Evolutionary conservation across 2,797 vertebrate genomes (phyloP).

Genomic region (Oophaga sylvatica): DNA sequence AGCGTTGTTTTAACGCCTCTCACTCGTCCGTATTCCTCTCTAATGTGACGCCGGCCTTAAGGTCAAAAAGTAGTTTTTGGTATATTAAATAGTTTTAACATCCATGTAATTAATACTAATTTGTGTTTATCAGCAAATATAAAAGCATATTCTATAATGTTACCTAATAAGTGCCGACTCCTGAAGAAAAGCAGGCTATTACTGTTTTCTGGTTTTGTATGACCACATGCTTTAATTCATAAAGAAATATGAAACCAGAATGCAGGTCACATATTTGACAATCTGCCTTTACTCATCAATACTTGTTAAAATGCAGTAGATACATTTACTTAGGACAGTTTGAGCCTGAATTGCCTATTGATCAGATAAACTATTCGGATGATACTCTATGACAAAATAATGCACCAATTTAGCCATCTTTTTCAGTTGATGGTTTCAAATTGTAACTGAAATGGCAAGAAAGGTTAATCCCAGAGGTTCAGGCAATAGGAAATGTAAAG

Average conservation of each 20-base stretch:
- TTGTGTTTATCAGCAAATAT: neutral
- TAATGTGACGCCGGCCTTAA: too few relatives aligned
- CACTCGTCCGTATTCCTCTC: too few relatives aligned
- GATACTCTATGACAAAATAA: slow-evolving; percentile 87
- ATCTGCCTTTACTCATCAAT: slow-evolving; percentile 74
- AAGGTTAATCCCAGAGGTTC: slow-evolving; percentile 73
- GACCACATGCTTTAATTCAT: neutral
- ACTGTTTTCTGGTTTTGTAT: neutral
- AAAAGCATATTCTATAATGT: neutral
- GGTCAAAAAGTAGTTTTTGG: too few relatives aligned
- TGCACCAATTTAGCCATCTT: slow-evolving; percentile 72
- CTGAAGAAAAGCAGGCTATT: neutral
- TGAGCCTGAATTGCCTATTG: slow-evolving; percentile 83
- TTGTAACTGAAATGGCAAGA: slow-evolving; percentile 75
- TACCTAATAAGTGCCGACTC: neutral
- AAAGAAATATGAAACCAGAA: slow-evolving; percentile 69
- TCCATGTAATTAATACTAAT: neutral
- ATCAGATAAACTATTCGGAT: slow-evolving; percentile 85
- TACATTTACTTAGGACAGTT: slow-evolving; percentile 85
- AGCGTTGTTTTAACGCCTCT: too few relatives aligned
- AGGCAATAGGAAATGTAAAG: slow-evolving; percentile 72
- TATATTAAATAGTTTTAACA: too few relatives aligned
- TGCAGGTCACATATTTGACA: slow-evolving; percentile 66
- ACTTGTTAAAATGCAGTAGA: slow-evolving; percentile 75
- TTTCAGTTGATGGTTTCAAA: slow-evolving; percentile 71